phyloP scores from a whole-genome alignment of 2,797 vertebrate species.

The Falco concolor region DNA sequence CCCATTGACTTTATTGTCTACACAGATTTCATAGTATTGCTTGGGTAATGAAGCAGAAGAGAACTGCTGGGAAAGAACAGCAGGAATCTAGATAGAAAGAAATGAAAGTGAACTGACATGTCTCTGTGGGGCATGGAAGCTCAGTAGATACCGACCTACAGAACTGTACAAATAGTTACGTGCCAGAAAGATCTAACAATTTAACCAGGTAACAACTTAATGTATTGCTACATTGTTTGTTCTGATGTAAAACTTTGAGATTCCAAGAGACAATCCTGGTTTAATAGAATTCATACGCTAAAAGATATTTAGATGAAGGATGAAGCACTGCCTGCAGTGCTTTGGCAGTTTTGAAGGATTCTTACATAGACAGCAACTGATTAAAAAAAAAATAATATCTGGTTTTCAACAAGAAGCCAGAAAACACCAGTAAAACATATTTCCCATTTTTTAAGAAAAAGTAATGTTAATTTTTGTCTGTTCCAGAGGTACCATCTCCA shows the following conservation, averaged over 20 bases:
- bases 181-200: background rate
- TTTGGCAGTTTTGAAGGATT: background rate
- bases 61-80: constrained; percentile 26
- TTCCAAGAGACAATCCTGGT: background rate
- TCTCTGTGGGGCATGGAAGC: background rate
- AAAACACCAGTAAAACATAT: fast-evolving
- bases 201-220: background rate
- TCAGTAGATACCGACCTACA: background rate
- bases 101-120: background rate
- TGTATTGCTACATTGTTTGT: background rate
- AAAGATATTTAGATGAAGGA: background rate
- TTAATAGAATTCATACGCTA: background rate
- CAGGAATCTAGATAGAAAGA: background rate
- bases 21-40: constrained; percentile 25
- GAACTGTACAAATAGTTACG: background rate
- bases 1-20: constrained; percentile 40
- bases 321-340: background rate
- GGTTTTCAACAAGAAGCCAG: background rate
- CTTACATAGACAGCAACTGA: background rate
- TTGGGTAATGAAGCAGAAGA: constrained; percentile 48
- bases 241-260: background rate
- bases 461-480: fast-evolving
- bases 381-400: background rate
- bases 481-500: background rate
- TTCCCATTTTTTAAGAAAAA: background rate